Percentiles rank a stretch among this genome's conserved stretches.
phyloP scores from a whole-genome alignment of 2,797 vertebrate species.

The Brachyrhaphis roseni region DNA sequence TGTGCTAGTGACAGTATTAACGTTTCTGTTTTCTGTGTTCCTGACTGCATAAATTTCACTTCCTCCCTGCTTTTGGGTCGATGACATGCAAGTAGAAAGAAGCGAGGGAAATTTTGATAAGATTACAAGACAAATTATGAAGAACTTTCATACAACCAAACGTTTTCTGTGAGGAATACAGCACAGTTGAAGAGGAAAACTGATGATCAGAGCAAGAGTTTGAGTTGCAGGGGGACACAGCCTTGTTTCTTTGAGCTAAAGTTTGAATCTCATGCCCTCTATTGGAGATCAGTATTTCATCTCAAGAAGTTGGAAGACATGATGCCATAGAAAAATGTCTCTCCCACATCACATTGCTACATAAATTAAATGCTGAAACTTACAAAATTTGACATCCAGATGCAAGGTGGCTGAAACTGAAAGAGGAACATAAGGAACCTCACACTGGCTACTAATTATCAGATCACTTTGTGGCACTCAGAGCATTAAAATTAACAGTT shows the following conservation, averaged over 20 bases:
- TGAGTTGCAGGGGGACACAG: not conserved
- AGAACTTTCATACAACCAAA: not conserved
- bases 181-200: not conserved
- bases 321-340: not conserved
- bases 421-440: too few relatives aligned
- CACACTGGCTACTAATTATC: not conserved
- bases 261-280: not conserved
- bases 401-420: not conserved
- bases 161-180: not conserved
- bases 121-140: not conserved
- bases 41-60: not conserved
- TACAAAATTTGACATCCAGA: not conserved
- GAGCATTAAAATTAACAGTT: not conserved
- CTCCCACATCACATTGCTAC: not conserved
- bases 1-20: not conserved
- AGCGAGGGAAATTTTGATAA: not conserved
- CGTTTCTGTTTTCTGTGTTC: not conserved
- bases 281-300: not conserved
- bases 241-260: not conserved
- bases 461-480: not conserved
- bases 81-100: not conserved
- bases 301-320: not conserved
- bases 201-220: not conserved
- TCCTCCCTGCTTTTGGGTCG: not conserved
- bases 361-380: not conserved